Percentiles rank a stretch among this genome's conserved stretches.
These are phyloP conservation scores for Emydocephalus ijimae DNA, from an alignment of 2,113 vertebrate genomes.

Conservation along the genomic window DNA sequence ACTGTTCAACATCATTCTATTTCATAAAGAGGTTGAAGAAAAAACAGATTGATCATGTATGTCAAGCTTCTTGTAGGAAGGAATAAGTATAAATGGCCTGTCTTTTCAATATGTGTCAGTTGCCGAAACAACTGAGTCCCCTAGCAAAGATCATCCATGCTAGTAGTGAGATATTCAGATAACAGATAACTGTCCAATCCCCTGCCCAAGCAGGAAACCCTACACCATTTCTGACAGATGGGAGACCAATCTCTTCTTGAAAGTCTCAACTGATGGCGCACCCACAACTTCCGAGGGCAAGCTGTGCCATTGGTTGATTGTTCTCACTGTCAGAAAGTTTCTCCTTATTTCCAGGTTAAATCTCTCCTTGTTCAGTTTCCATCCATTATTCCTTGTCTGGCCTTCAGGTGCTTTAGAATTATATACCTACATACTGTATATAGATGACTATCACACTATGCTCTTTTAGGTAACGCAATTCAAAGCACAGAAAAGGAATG, in stretches of 20 bases:
- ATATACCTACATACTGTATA: background rate
- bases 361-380: no score
- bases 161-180: background rate
- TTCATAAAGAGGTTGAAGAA: background rate
- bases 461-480: background rate
- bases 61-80: background rate
- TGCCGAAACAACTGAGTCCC: background rate
- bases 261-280: no score
- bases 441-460: background rate
- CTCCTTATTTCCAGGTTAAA: no score
- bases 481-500: background rate
- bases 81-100: background rate
- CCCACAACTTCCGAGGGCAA: no score
- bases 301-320: no score
- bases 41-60: background rate
- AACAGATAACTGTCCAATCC: no score
- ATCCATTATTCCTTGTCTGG: no score
- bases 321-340: no score
- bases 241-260: no score
- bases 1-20: background rate
- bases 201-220: no score
- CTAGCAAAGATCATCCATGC: background rate
- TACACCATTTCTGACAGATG: no score
- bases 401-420: no score
- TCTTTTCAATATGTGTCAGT: background rate